Base-by-base conservation (phyloP, 2,113 vertebrate genomes). In the Xiphorhynchus elegans region DNA sequence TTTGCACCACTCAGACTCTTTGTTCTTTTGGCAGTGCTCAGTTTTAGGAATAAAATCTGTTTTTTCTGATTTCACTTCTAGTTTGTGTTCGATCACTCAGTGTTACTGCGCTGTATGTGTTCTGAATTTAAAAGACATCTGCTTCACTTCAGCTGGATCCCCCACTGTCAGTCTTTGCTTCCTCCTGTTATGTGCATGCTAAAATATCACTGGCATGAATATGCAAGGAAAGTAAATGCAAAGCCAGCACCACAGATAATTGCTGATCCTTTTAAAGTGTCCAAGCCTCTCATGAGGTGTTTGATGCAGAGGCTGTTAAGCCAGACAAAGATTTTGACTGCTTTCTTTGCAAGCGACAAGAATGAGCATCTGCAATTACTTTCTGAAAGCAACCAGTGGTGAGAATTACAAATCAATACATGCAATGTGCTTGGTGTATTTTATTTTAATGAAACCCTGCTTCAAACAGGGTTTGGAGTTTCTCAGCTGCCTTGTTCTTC, bases 121-220 rank as follows among this genome's bases (percentile, higher is more conserved):
- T 93, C 79, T 90, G 93, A 95, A 96, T 96, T 96, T 95, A 86
- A 95, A 96, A 94, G 85, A 94, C 95, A 94, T 93, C 92, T 95
- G 93, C 75, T 95, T 90, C 87, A 25, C 90, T 96, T 97, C 95
- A 93, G 82, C 93, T 96, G 79, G 70, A 84, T 90, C 95, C 86
- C 93, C 90, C 68, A 66, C 79, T 84, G 86, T 93, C 90, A 91
- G 68, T 68, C 90, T 92, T 95, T 49, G n/a, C 88, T 96, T 93
- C 80, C 83, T 92, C 66, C 77, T 47, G 80, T 60, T 84, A 60
- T 35, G 63, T 64, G 92, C 83, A 62, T 84, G 72, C 84, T 95
- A 81, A 93, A 94, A 86, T 90, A 94, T 84, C 91, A 42, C 62
- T 92, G 79, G 83, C 88, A 93, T 92, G 90, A 95, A 96, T 96